phyloP scores from a whole-genome alignment of 1,140 invertebrate genomes.

The Zaprionus camerounensis region DNA sequence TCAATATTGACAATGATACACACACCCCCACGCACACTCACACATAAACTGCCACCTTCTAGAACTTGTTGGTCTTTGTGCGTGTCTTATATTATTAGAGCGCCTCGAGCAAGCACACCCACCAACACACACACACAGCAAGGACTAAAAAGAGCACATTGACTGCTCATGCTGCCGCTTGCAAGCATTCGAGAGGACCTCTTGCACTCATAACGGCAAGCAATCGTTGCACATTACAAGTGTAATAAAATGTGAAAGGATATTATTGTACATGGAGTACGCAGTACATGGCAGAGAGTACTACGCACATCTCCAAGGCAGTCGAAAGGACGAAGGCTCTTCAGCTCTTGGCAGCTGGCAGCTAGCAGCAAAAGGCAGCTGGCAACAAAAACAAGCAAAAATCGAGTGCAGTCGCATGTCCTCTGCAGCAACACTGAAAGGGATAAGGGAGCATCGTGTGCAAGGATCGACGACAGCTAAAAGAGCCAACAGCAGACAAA shows the following conservation, averaged over 20 bases:
- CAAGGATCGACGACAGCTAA: conserved; percentile 24
- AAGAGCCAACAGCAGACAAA: conserved; percentile 16
- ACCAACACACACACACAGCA: conserved; percentile 23
- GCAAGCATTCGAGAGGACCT: conserved; percentile 24
- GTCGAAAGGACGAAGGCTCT: conserved; percentile 16
- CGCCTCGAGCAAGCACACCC: conserved; percentile 54
- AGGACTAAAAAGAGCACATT: conserved; percentile 4
- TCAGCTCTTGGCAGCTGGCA: conserved; percentile 2
- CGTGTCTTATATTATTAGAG: conserved; percentile 66
- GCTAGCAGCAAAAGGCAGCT: conserved; percentile 13
- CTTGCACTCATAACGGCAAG: conserved; percentile 26
- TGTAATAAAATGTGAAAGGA: conserved; percentile 81
- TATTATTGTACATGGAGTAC: conserved; percentile 62
- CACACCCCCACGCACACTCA: conserved; percentile 21
- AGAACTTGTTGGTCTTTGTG: conserved; percentile 38
- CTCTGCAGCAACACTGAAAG: background rate
- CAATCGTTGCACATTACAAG: conserved; percentile 79
- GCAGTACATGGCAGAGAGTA: background rate
- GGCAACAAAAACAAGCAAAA: conserved; percentile 13
- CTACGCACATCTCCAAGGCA: conserved; percentile 26
- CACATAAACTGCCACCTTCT: conserved; percentile 34
- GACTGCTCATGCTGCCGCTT: conserved; percentile 50
- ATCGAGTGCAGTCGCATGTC: conserved; percentile 39
- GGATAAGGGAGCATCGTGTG: background rate
- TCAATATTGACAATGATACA: conserved; percentile 80